A percentile compares a stretch with the other conserved stretches of the same genome.
These are phyloP conservation scores for Nycteola revayana DNA, from an alignment of 2,888 invertebrate species.

Conservation along the genomic window DNA sequence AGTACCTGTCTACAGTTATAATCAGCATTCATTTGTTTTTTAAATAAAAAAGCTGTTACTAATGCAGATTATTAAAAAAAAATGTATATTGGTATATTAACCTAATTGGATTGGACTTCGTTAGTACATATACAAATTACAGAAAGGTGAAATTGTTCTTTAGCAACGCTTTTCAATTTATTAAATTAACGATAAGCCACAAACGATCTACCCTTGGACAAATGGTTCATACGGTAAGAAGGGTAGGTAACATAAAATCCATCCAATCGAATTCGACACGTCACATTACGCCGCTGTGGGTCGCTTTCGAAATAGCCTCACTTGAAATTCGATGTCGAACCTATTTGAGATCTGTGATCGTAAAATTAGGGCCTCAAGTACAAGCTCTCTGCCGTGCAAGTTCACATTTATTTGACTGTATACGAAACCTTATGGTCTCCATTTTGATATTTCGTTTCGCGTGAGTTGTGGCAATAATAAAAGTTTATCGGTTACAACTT, in stretches of 20 bases:
- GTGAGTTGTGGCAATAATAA: slow-evolving; percentile 64
- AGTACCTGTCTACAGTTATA: no score
- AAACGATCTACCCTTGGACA: slow-evolving; percentile 51
- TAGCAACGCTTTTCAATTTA: no score
- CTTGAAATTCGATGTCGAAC: slow-evolving; percentile 73
- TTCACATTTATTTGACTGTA: no score
- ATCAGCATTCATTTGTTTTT: no score
- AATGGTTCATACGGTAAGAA: slow-evolving; percentile 55
- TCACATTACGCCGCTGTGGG: slow-evolving; percentile 62
- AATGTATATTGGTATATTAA: no score
- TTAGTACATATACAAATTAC: no score
- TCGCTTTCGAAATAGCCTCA: slow-evolving; percentile 66
- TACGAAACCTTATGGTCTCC: slow-evolving; percentile 9
- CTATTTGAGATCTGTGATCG: slow-evolving; percentile 64
- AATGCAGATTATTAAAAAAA: no score
- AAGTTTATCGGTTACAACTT: slow-evolving; percentile 67
- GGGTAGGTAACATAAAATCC: slow-evolving; percentile 68
- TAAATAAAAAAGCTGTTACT: no score
- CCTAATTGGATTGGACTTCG: no score
- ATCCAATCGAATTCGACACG: slow-evolving; percentile 71
- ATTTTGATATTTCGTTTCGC: slow-evolving; percentile 47
- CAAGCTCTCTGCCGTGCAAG: no score
- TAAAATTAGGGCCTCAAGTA: slow-evolving; percentile 66
- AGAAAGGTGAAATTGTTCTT: no score
- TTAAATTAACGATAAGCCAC: slow-evolving; percentile 66